Evolutionary conservation across 2,888 invertebrate genomes (phyloP).

Genomic region (Calliphora vomitoria): DNA sequence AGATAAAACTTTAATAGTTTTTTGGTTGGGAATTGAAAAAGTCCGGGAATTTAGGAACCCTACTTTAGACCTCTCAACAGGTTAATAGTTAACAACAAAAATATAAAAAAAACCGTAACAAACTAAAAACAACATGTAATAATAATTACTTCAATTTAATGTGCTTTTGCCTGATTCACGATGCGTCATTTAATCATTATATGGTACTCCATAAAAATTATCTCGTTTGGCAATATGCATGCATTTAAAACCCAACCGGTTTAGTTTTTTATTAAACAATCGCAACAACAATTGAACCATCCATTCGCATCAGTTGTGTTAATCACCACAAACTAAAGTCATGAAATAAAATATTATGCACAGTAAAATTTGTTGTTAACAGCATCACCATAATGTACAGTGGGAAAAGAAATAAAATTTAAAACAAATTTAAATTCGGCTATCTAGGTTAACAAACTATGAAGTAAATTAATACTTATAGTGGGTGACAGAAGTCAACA

Average conservation of each 20-base stretch:
- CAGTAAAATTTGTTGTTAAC: conserved; percentile 6
- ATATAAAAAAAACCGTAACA: background rate
- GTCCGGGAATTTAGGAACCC: too few species aligned
- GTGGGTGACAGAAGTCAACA: too few species aligned
- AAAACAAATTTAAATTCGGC: too few species aligned
- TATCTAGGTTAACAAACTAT: too few species aligned
- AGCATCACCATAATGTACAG: conserved; percentile 20
- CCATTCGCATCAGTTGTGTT: background rate
- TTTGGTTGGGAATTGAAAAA: too few species aligned
- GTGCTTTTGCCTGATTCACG: conserved; percentile 43
- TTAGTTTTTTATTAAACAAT: conserved; percentile 4
- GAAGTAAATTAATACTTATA: too few species aligned
- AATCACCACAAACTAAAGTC: conserved; percentile 10
- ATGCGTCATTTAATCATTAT: conserved; percentile 59
- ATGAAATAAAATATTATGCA: conserved; percentile 21
- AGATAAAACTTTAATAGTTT: too few species aligned
- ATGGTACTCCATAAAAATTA: conserved; percentile 42
- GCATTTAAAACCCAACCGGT: conserved; percentile 56
- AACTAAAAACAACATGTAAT: conserved; percentile 16
- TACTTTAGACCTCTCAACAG: background rate
- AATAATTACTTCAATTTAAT: conserved; percentile 45
- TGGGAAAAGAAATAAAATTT: background rate
- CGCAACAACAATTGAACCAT: conserved; percentile 24
- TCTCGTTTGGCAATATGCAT: conserved; percentile 49
- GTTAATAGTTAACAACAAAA: conserved; percentile 14